These are phyloP conservation scores for Condylostylus longicornis DNA, from an alignment of 1,140 invertebrate genomes.

Conservation along the genomic window DNA sequence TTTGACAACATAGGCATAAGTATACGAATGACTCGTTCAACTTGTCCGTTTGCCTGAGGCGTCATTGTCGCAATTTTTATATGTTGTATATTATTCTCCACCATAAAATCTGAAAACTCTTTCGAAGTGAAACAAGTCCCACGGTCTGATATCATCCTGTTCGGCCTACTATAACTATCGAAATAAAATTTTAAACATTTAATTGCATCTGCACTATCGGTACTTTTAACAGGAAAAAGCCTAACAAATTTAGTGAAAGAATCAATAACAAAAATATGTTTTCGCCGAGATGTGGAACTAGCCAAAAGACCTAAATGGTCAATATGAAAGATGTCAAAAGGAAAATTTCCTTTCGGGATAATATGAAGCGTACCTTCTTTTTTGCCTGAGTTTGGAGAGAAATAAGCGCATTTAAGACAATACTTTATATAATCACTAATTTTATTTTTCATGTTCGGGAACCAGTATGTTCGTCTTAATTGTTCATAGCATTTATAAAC, in stretches of 20 bases:
- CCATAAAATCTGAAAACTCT: constrained; percentile 11
- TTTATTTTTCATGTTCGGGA: too few relatives aligned
- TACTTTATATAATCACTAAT: too few relatives aligned
- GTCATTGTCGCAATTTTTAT: constrained; percentile 6
- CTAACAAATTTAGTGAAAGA: constrained; percentile 12
- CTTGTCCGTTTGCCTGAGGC: constrained; percentile 10
- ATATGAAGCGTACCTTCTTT: constrained; percentile 13
- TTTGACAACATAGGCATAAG: constrained; percentile 10
- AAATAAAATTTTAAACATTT: constrained; percentile 11
- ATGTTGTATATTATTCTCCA: constrained; percentile 9
- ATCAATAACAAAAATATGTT: constrained; percentile 32
- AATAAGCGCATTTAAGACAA: constrained; percentile 15
- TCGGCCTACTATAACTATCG: constrained; percentile 8
- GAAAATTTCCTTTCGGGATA: constrained; percentile 19
- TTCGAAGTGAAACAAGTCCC: constrained; percentile 16
- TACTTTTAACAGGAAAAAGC: constrained; percentile 6
- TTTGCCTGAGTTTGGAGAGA: constrained; percentile 11
- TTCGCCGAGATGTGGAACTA: constrained; percentile 25
- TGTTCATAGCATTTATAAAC: too few relatives aligned
- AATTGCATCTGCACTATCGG: constrained; percentile 13
- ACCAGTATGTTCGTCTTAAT: too few relatives aligned
- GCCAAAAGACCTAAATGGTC: constrained; percentile 20
- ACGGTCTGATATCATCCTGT: constrained; percentile 14
- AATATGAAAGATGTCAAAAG: constrained; percentile 17
- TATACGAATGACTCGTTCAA: constrained; percentile 14